Evolutionary conservation across 2,113 vertebrate genomes (phyloP).

Genomic region (Pluvianellus socialis): DNA sequence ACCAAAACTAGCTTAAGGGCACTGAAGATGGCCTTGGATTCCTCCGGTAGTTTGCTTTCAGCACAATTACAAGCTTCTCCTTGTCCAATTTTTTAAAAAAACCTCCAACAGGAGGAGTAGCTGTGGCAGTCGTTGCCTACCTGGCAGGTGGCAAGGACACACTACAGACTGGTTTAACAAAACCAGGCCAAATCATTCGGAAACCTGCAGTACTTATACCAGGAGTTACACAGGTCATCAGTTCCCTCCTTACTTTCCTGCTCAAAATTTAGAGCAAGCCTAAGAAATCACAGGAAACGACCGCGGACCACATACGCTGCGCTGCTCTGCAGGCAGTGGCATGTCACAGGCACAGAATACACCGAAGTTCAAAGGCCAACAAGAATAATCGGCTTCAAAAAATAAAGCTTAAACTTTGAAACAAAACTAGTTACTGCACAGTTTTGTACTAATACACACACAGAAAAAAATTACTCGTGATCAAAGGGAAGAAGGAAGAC

Average conservation of each 20-base stretch:
- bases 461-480: background rate
- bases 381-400: background rate
- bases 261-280: background rate
- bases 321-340: no score
- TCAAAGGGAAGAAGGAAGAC: background rate
- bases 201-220: background rate
- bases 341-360: accelerated
- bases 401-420: background rate
- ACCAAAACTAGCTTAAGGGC: background rate
- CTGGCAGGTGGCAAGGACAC: background rate
- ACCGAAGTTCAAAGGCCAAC: background rate
- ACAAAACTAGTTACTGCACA: background rate
- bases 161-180: background rate
- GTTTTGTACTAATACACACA: background rate
- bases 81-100: background rate
- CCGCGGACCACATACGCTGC: accelerated
- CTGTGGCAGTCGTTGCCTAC: background rate
- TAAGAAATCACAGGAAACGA: background rate
- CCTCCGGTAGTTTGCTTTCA: background rate
- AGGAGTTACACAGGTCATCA: background rate
- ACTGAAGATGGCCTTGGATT: background rate
- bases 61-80: background rate
- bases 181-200: background rate
- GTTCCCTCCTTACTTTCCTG: background rate
- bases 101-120: background rate